These are phyloP conservation scores for Gonioctena quinquepunctata DNA, from an alignment of 1,140 invertebrate species.

Conservation along the genomic window DNA sequence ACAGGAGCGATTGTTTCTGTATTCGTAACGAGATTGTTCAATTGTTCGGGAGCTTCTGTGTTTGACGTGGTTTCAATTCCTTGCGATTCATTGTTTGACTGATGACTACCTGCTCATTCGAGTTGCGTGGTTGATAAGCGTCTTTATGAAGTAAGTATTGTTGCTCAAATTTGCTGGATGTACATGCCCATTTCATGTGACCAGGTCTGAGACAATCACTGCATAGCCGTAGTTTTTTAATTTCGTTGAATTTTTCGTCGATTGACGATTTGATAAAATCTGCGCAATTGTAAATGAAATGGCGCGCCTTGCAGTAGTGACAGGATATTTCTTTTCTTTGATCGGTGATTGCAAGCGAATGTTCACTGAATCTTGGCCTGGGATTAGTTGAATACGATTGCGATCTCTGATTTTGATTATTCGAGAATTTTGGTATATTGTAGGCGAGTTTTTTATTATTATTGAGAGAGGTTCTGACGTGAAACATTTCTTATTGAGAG, in stretches of 20 bases:
- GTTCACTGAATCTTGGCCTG: neutral
- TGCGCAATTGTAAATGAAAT: constrained; percentile 16
- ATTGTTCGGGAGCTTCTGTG: neutral
- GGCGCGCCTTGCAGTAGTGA: constrained; percentile 5
- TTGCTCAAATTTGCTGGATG: neutral
- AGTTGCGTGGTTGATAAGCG: neutral
- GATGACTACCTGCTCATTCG: neutral
- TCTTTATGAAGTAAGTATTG: constrained; percentile 11
- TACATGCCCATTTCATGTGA: constrained; percentile 13
- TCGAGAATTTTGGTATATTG: neutral
- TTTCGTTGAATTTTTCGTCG: neutral
- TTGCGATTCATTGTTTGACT: neutral
- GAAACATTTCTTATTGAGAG: neutral
- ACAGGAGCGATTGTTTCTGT: neutral
- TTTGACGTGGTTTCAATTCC: neutral
- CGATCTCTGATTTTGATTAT: no score
- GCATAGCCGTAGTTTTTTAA: neutral
- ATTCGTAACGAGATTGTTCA: neutral
- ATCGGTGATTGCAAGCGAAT: neutral
- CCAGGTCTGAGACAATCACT: constrained; percentile 17
- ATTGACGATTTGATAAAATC: neutral
- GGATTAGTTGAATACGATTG: no score
- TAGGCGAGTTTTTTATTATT: neutral
- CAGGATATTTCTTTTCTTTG: neutral
- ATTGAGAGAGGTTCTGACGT: constrained; percentile 2